Base-by-base conservation (phyloP, 2,888 invertebrate species). In the Acleris cristana region DNA sequence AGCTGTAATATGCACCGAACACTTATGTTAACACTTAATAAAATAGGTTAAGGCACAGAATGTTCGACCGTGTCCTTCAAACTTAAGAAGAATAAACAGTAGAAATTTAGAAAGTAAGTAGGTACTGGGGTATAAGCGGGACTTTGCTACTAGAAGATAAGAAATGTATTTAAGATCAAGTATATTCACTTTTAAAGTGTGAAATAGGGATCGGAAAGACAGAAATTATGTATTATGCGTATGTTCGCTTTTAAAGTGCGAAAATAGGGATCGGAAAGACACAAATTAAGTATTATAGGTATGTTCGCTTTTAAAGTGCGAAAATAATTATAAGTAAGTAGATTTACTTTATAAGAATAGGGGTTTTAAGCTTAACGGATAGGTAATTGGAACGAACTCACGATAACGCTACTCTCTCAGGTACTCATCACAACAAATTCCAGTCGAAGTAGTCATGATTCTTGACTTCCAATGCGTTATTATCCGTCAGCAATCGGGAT, bases 1-100 rank as follows among this genome's bases (percentile, higher is more conserved):
- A 52, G 52, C 52, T 52, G 52, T 19, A 23, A 52, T 21, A 52
- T 52, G 52, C 23, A 52, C 48, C 16, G n/a, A n/a, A 49, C 48
- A 7, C 8, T 49, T 26, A 49, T 6, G 18, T 49, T 49, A 49
- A n/a, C 48, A 49, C 48, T 49, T 49, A 49, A 49, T 8, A 48
- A 23, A 49, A 49, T 49, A 49, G 7, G 18, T 49, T n/a, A 18
- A 6, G 16, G 18, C 16, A 49, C 48, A 49, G 18, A 49, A n/a
- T 18, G n/a, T n/a, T 6, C 19, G 48, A 49, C n/a, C 48, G 48
- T 8, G n/a, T 18, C 18, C 48, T 48, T 48, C n/a, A 48, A 18
- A n/a, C 14, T n/a, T 48, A 3, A 44, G 12, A 44, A 14, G 44
- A 44, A 44, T 44, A 44, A 44, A 3, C 16, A 14, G 4, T 44